Percentiles rank a stretch among this genome's conserved stretches.
Conservation (phyloP, 2,113 vertebrate species). For the Nyctereutes procyonoides region DNA sequence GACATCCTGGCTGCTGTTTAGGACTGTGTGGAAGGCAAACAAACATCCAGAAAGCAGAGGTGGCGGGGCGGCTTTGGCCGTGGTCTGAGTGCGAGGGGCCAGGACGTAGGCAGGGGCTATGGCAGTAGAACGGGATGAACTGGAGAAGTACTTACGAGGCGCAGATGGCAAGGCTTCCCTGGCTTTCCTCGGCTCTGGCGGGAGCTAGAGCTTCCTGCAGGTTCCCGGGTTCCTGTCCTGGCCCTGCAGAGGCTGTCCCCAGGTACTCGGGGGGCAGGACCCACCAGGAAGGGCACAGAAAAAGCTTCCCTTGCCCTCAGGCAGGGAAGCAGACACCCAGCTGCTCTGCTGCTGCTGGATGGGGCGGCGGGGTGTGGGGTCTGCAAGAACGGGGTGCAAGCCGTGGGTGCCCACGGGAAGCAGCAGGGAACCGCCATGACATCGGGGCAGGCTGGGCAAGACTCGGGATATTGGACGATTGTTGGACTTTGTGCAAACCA, state of each 20-base stretch:
- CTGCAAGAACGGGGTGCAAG: background rate
- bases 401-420: too few relatives aligned
- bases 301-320: too few relatives aligned
- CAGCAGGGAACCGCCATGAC: background rate
- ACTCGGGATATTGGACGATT: background rate
- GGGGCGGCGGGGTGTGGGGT: background rate
- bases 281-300: background rate
- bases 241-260: background rate
- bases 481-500: background rate
- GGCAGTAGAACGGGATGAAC: fast-evolving
- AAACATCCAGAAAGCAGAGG: too few relatives aligned
- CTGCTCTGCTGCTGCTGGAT: background rate
- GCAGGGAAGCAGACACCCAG: background rate
- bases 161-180: background rate
- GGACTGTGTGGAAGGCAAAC: too few relatives aligned
- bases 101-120: background rate
- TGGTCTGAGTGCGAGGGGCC: background rate
- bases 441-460: too few relatives aligned
- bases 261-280: background rate
- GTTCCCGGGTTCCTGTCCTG: background rate
- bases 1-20: background rate
- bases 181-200: too few relatives aligned
- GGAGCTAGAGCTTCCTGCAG: too few relatives aligned
- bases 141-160: background rate
- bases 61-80: background rate